Conservation (phyloP, 2,797 vertebrate species). For the Gorsachius magnificus region DNA sequence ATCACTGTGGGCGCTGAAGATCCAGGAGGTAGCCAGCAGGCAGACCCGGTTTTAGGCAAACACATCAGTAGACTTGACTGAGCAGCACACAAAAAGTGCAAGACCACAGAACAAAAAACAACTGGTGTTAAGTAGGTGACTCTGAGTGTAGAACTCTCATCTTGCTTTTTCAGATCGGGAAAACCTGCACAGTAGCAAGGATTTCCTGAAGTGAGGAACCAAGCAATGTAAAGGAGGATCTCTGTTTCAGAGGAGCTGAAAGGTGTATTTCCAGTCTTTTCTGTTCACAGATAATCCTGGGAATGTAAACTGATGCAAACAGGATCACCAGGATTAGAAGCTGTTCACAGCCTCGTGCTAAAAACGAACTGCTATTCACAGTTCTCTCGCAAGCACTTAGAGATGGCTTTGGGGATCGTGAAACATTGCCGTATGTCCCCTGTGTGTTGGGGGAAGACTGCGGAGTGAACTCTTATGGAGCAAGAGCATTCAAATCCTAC, state of each 20-base stretch:
- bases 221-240: background rate
- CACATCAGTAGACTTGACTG: background rate
- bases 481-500: background rate
- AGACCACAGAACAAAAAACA: background rate
- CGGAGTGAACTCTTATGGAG: background rate
- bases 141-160: background rate
- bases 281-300: background rate
- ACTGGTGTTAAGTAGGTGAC: background rate
- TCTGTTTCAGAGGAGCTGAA: background rate
- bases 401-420: background rate
- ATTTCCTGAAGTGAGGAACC: background rate
- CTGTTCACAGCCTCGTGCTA: background rate
- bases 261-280: conserved; percentile 11
- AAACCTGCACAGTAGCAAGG: background rate
- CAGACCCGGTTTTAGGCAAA: background rate
- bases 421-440: background rate
- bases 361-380: conserved; percentile 33
- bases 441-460: background rate
- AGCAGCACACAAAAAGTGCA: background rate
- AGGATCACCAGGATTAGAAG: conserved; percentile 36
- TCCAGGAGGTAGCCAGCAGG: background rate
- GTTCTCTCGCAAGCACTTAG: background rate
- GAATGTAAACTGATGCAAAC: conserved; percentile 30
- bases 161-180: background rate
- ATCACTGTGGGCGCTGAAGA: background rate